Evolutionary conservation across 2,888 invertebrate genomes (phyloP).

Genomic region (Pilophorus perplexus): DNA sequence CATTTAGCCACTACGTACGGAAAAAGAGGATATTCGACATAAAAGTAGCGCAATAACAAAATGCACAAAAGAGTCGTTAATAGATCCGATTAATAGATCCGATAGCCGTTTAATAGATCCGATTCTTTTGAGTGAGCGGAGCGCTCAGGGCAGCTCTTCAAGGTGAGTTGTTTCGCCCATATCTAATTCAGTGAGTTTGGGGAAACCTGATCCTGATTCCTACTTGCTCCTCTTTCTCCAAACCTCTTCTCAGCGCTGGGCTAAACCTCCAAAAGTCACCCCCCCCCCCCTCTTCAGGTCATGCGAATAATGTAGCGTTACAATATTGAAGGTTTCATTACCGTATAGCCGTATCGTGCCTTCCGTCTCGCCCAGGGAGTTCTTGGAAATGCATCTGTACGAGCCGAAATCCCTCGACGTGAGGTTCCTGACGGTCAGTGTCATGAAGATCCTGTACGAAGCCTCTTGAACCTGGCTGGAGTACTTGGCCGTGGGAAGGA

Average conservation of each 20-base stretch:
- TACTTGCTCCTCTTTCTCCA: too few species aligned
- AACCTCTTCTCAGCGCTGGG: too few species aligned
- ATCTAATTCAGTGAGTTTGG: too few species aligned
- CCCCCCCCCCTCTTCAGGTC: too few species aligned
- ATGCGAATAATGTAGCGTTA: too few species aligned
- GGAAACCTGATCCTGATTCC: too few species aligned
- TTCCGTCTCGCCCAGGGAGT: slow-evolving; percentile 89
- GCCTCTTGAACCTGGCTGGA: slow-evolving; percentile 60
- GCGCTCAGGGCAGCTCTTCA: slow-evolving; percentile 10
- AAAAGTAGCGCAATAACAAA: too few species aligned
- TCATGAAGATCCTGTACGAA: slow-evolving; percentile 86
- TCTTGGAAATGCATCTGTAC: slow-evolving; percentile 90
- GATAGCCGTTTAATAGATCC: slow-evolving; percentile 8
- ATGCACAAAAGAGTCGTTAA: too few species aligned
- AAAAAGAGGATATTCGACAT: too few species aligned
- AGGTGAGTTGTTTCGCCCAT: slow-evolving; percentile 2
- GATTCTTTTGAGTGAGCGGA: not conserved
- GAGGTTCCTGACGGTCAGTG: slow-evolving; percentile 79
- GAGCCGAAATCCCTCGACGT: slow-evolving; percentile 83
- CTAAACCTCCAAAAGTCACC: too few species aligned
- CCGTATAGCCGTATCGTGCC: slow-evolving; percentile 89
- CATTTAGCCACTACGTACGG: too few species aligned
- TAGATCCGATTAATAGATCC: too few species aligned
- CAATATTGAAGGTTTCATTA: slow-evolving; percentile 56
- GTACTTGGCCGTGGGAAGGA: slow-evolving; percentile 84